These are phyloP conservation scores for Andrena fulva DNA, from an alignment of 2,888 invertebrate species.

Conservation along the genomic window DNA sequence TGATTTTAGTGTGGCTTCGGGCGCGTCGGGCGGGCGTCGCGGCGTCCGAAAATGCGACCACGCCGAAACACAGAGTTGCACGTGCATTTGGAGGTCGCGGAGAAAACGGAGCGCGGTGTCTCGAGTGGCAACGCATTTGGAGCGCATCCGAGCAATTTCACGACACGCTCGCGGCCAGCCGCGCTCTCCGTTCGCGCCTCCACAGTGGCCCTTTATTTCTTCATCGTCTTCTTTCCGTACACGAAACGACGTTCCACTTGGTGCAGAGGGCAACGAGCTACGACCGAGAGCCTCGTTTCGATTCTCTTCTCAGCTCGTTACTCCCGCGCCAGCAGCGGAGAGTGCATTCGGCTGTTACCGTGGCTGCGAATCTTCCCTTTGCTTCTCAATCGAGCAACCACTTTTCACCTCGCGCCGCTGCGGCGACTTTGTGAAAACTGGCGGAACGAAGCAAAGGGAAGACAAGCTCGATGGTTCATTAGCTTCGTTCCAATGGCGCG, in stretches of 20 bases:
- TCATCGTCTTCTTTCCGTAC: background rate
- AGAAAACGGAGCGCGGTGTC: conserved; percentile 31
- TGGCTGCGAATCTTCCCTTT: conserved; percentile 1
- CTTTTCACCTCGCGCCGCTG: background rate
- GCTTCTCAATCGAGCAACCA: conserved; percentile 22
- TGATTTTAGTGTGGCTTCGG: conserved; percentile 31
- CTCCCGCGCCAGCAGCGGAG: conserved; percentile 18
- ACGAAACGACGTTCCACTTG: background rate
- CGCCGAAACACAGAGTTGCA: conserved; percentile 19
- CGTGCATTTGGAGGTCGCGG: conserved; percentile 36
- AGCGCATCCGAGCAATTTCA: conserved; percentile 67
- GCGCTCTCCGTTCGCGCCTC: background rate
- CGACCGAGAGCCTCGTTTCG: conserved; percentile 10
- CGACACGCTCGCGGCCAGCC: conserved; percentile 50
- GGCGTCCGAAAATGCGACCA: conserved; percentile 27
- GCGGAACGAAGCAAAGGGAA: background rate
- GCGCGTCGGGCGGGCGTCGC: conserved; percentile 11
- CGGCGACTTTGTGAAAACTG: background rate
- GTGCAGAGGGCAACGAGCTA: background rate
- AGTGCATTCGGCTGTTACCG: conserved; percentile 40
- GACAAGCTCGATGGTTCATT: background rate
- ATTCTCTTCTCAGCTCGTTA: conserved; percentile 26
- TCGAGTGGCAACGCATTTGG: conserved; percentile 57
- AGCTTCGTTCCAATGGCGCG: background rate
- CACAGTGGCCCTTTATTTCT: background rate